These are phyloP conservation scores for Burhinus bistriatus DNA, from an alignment of 2,113 vertebrate genomes.

Conservation along the genomic window DNA sequence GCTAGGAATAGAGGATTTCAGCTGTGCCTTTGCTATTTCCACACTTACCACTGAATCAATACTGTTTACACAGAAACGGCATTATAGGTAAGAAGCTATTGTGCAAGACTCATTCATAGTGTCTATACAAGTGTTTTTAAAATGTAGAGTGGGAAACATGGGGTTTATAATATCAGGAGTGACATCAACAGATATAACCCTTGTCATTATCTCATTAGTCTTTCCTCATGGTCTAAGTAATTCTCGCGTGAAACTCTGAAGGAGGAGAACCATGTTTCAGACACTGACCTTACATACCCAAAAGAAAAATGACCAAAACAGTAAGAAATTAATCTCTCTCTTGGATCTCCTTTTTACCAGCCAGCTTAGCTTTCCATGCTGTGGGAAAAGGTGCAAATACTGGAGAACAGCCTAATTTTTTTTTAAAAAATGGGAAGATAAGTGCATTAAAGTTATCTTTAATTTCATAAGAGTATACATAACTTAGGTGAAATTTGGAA, in stretches of 20 bases:
- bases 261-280: background rate
- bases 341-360: background rate
- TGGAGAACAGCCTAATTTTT: background rate
- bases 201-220: background rate
- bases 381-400: background rate
- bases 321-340: background rate
- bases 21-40: background rate
- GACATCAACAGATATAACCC: background rate
- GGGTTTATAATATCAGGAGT: background rate
- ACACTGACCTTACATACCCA: background rate
- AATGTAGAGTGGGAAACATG: background rate
- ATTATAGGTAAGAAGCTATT: background rate
- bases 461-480: background rate
- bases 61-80: background rate
- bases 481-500: background rate
- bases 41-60: background rate
- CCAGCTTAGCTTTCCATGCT: background rate
- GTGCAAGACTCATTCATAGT: background rate
- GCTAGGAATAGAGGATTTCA: conserved; percentile 2
- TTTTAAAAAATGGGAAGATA: background rate
- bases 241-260: background rate
- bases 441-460: background rate
- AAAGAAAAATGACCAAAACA: background rate
- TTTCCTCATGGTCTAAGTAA: background rate
- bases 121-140: background rate